These are phyloP conservation scores for Andrena marginata DNA, from an alignment of 2,888 invertebrate genomes.

Conservation along the genomic window DNA sequence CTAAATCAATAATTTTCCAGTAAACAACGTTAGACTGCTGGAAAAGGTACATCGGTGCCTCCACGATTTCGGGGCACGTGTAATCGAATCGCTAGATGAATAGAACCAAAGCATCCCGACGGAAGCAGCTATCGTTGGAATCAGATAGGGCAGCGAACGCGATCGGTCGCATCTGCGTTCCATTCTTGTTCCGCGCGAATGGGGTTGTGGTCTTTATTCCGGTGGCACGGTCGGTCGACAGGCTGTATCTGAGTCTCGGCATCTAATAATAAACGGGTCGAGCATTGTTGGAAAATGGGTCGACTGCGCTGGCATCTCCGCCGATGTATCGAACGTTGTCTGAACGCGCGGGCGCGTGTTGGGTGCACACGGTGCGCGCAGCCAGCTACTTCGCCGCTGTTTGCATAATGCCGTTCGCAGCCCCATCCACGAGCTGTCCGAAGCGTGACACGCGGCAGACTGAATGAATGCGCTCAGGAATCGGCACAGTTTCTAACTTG, in stretches of 20 bases:
- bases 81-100: conserved; percentile 22
- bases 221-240: conserved; percentile 44
- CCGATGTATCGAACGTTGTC: conserved; percentile 56
- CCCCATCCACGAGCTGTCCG: conserved; percentile 30
- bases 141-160: conserved; percentile 22
- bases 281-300: conserved; percentile 73
- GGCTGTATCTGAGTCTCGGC: conserved; percentile 53
- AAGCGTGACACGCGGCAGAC: conserved; percentile 43
- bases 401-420: conserved; percentile 43
- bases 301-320: conserved; percentile 62
- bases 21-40: too few relatives aligned
- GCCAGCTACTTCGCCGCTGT: conserved; percentile 8
- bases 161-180: neutral
- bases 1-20: too few relatives aligned
- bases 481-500: conserved; percentile 68
- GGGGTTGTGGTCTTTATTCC: conserved; percentile 62
- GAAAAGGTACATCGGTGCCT: too few relatives aligned
- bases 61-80: too few relatives aligned
- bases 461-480: conserved; percentile 55
- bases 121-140: conserved; percentile 44
- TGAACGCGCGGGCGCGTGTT: neutral
- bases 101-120: neutral
- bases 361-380: conserved; percentile 4
- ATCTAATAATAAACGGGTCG: conserved; percentile 74
- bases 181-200: neutral